phyloP scores from a whole-genome alignment of 1,140 invertebrate species.

The Zaprionus capensis region DNA sequence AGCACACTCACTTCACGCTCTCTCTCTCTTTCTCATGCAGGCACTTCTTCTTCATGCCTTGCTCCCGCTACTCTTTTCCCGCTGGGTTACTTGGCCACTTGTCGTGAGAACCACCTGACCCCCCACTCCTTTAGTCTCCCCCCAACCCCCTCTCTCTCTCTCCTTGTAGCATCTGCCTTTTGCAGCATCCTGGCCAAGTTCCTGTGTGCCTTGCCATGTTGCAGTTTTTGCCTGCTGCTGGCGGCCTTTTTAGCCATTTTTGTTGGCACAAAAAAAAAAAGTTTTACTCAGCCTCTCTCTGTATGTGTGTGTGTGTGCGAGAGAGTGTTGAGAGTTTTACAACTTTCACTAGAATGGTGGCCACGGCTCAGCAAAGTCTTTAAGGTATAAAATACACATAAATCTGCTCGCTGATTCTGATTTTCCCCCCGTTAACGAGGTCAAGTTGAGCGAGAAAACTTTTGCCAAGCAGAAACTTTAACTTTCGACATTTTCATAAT shows the following conservation, averaged over 20 bases:
- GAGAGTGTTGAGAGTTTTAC: slow-evolving; percentile 23
- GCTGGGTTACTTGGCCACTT: background rate
- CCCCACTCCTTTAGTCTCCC: no score
- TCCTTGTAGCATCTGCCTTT: background rate
- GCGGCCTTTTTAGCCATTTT: slow-evolving; percentile 37
- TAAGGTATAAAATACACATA: slow-evolving; percentile 33
- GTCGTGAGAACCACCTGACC: background rate
- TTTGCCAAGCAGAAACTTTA: slow-evolving; percentile 33
- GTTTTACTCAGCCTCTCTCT: slow-evolving; percentile 44
- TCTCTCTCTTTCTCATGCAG: background rate
- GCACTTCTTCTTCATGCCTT: background rate
- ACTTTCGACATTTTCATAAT: slow-evolving; percentile 31
- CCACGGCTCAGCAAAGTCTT: slow-evolving; percentile 15
- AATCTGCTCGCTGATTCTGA: slow-evolving; percentile 17
- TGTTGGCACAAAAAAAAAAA: slow-evolving; percentile 26
- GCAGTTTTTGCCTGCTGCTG: slow-evolving; percentile 35
- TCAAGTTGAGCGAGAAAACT: slow-evolving; percentile 39
- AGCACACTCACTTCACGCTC: background rate
- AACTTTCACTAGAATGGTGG: slow-evolving; percentile 28
- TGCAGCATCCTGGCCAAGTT: slow-evolving; percentile 14
- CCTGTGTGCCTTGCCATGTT: slow-evolving; percentile 33
- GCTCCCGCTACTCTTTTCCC: background rate
- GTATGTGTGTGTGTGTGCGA: slow-evolving; percentile 2
- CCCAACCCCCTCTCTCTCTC: background rate
- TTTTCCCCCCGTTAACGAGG: slow-evolving; percentile 25